Conservation (phyloP, 2,888 invertebrate genomes). For the Patella caerulea region DNA sequence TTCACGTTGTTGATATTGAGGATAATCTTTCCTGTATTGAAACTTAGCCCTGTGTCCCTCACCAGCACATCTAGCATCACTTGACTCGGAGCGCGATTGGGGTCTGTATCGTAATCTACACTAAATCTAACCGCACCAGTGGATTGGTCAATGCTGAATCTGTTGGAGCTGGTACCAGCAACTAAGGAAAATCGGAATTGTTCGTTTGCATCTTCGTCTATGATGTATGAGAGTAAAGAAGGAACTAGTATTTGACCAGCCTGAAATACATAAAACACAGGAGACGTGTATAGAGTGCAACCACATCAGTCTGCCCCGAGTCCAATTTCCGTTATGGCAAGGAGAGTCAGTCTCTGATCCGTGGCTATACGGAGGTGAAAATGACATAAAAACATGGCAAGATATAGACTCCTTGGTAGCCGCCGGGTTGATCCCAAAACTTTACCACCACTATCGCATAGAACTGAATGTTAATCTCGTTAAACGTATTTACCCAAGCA, state of each 20-base stretch:
- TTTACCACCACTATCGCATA: too few relatives aligned
- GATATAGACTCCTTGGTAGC: not conserved
- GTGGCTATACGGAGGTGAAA: too few relatives aligned
- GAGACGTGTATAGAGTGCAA: too few relatives aligned
- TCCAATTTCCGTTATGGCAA: not conserved
- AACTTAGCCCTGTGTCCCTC: not conserved
- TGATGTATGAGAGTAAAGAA: not conserved
- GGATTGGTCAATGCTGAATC: not conserved
- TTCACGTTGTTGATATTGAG: not conserved
- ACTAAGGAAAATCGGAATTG: not conserved
- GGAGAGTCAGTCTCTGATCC: too few relatives aligned
- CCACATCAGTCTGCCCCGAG: not conserved
- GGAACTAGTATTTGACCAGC: not conserved
- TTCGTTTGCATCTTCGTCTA: not conserved
- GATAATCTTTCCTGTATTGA: not conserved
- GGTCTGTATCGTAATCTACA: not conserved
- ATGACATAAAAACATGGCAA: not conserved
- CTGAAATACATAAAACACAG: not conserved
- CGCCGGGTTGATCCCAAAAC: too few relatives aligned
- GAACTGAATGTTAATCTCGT: too few relatives aligned
- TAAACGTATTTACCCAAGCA: too few relatives aligned
- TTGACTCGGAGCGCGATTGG: not conserved
- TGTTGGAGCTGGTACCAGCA: not conserved
- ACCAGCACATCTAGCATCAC: not conserved
- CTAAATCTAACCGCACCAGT: not conserved